Percentiles rank a stretch among this genome's conserved stretches.
Conservation (phyloP, 2,797 vertebrate species). For the Lacerta agilis region DNA sequence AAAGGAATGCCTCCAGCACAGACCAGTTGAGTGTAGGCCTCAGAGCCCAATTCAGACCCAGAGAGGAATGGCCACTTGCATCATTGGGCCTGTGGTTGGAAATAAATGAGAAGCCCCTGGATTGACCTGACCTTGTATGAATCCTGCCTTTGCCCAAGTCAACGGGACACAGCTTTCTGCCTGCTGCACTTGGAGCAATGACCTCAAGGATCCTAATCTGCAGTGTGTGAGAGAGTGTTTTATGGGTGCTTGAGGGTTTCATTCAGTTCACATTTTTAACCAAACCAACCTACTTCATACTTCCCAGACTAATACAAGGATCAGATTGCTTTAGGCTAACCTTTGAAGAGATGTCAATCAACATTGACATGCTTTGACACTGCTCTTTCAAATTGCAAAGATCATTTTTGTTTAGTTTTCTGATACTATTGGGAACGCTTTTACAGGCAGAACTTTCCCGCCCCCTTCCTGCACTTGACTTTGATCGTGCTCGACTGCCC, state of each 20-base stretch:
- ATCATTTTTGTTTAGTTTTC: constrained; percentile 6
- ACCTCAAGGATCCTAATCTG: not conserved
- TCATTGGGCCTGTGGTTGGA: not conserved
- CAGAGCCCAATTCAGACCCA: too few species aligned
- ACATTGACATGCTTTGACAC: not conserved
- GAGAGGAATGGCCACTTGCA: not conserved
- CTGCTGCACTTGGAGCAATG: not conserved
- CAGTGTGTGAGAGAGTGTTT: too few species aligned
- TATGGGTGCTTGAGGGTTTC: too few species aligned
- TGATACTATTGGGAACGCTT: not conserved
- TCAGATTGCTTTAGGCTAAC: constrained; percentile 14
- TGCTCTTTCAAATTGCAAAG: not conserved
- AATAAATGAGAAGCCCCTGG: not conserved
- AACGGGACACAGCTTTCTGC: not conserved
- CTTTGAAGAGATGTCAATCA: not conserved
- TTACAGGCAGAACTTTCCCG: not conserved
- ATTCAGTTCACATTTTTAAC: too few species aligned
- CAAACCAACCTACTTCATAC: too few species aligned
- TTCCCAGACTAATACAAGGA: too few species aligned
- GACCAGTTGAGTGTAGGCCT: too few species aligned
- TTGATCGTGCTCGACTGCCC: not conserved
- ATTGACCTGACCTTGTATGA: not conserved
- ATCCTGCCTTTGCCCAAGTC: not conserved
- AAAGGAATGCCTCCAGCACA: too few species aligned
- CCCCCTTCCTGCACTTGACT: not conserved